These are phyloP conservation scores for Pachydiplax longipennis DNA, from an alignment of 2,888 invertebrate genomes.

Conservation along the genomic window DNA sequence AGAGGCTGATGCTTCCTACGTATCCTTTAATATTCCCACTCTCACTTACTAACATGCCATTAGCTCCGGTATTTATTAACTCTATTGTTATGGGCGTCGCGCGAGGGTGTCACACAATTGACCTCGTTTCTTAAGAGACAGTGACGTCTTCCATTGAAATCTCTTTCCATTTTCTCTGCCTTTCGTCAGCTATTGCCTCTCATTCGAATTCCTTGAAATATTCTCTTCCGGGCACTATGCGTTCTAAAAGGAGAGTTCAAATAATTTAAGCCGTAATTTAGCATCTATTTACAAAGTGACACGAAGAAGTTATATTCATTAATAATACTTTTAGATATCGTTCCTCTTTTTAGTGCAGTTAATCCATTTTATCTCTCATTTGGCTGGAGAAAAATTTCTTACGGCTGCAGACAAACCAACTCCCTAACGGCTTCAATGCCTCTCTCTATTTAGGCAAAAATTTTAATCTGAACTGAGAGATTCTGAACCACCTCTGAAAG, in stretches of 20 bases:
- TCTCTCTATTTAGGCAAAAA: no score
- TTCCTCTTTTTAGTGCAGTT: no score
- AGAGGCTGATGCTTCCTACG: neutral
- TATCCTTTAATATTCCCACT: neutral
- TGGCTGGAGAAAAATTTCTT: no score
- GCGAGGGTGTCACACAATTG: slow-evolving; percentile 23
- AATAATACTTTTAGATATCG: no score
- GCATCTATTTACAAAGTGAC: no score
- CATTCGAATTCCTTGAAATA: neutral
- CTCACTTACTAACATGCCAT: neutral
- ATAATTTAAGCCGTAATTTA: no score
- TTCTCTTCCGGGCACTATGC: neutral
- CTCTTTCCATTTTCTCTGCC: neutral
- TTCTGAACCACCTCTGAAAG: no score
- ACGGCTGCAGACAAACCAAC: no score
- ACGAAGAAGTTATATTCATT: no score
- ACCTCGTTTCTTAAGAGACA: neutral
- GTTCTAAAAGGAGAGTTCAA: neutral
- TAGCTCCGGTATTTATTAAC: neutral
- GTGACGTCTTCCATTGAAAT: slow-evolving; percentile 5
- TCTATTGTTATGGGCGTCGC: neutral
- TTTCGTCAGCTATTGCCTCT: neutral
- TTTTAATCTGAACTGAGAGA: no score
- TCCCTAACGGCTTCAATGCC: no score
- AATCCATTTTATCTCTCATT: no score